Evolutionary conservation across 2,888 invertebrate genomes (phyloP), one percentile per base, ranked within the genome.

Genomic region (Drosophila anomelani): DNA sequence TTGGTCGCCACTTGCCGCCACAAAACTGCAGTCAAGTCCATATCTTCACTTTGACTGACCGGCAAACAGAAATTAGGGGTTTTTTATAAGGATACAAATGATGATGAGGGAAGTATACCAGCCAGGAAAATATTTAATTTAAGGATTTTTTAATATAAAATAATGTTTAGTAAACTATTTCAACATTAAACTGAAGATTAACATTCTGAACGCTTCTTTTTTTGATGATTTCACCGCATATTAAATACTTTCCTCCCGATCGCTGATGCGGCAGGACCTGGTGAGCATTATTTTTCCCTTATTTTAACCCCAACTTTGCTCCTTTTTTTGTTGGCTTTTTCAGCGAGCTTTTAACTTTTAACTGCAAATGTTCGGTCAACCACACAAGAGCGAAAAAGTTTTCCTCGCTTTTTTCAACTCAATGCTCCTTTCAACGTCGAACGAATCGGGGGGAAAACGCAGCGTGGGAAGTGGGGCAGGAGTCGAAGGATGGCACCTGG

Each of bases 331-430:
- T 15, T 53, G 34, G 23, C 39, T 34, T 77, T 83, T 77, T 69
- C 64, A 67, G 66, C 56, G 73, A 63, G 74, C 76, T 84, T 82
- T 84, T 76, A 84, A 87, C 88, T 85, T 87, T 73, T 85, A 76
- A 82, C 84, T 85, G 79, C 82, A 78, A 73, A 80, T 68, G 68
- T 68, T 68, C 78, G 88, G 82, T 86, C 86, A 86, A 86, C 82
- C 86, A 73, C 82, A 82, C 83, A 73, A 78, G 62, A 73, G 74
- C 72, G 72, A 79, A 84, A 78, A 82, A 83, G 44, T 82, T 82
- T 46, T 49, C 49, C 41, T 34, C 53, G 51, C 49, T 80, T 66
- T 66, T 55, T 46, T 49, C 46, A 47, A 20, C 47, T 41, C 68
- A 69, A 32, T 56, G 68, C 47, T 41, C 55, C 49, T 68, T 68